These are phyloP conservation scores for Eupelmus urozonus DNA, from an alignment of 2,888 invertebrate genomes.

Conservation along the genomic window DNA sequence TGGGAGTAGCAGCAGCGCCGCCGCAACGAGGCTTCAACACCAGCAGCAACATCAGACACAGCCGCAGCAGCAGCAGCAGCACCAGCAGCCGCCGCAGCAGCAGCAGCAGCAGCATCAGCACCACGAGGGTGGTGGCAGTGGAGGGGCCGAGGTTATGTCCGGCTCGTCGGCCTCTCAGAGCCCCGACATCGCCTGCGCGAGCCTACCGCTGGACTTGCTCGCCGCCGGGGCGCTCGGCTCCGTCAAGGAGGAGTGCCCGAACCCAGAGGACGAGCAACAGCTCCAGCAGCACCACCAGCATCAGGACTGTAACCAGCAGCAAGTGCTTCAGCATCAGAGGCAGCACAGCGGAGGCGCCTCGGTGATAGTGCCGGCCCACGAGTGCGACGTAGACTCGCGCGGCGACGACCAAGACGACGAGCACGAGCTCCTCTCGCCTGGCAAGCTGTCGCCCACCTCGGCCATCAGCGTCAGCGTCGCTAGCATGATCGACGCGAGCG, in stretches of 20 bases:
- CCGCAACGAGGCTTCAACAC: conserved; percentile 63
- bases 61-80: conserved; percentile 70
- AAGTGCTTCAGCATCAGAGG: conserved; percentile 62
- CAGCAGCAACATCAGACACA: conserved; percentile 70
- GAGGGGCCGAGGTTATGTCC: conserved; percentile 74
- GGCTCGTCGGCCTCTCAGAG: conserved; percentile 76
- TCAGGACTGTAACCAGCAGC: conserved; percentile 71
- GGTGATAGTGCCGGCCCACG: conserved; percentile 73
- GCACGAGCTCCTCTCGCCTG: conserved; percentile 83
- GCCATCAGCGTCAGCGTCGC: conserved; percentile 84
- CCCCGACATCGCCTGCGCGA: conserved; percentile 77
- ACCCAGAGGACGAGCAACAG: conserved; percentile 64
- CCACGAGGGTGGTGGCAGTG: conserved; percentile 65
- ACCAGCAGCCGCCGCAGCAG: conserved; percentile 64
- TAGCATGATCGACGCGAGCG: conserved; percentile 86
- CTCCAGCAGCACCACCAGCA: conserved; percentile 71
- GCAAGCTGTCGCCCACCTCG: conserved; percentile 81
- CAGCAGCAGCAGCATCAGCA: conserved; percentile 72
- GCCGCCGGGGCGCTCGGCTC: conserved; percentile 76
- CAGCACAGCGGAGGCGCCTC: conserved; percentile 71
- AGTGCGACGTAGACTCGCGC: conserved; percentile 76
- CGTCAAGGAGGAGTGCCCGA: conserved; percentile 77
- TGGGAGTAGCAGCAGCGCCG: conserved; percentile 76
- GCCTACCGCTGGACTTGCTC: conserved; percentile 76
- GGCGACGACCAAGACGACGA: conserved; percentile 70